Conservation (phyloP, 2,113 vertebrate species). For the Bubo blakistoni region DNA sequence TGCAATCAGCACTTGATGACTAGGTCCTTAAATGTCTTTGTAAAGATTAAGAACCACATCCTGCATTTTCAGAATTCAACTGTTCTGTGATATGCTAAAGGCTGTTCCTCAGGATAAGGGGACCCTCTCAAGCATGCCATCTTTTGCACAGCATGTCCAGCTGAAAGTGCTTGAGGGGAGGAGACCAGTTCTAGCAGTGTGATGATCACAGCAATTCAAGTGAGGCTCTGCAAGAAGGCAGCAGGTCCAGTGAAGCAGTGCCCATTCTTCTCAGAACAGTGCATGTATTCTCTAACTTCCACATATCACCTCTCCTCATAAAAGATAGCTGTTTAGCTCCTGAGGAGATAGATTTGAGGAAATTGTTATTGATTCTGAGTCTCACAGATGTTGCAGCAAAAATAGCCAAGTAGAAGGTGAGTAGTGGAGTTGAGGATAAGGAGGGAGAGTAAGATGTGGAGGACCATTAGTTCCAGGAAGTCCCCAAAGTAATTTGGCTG, state of each 20-base stretch:
- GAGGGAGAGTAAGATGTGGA: background rate
- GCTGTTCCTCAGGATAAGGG: background rate
- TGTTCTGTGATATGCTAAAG: background rate
- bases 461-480: background rate
- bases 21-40: fast-evolving
- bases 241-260: background rate
- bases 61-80: background rate
- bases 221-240: background rate
- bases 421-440: background rate
- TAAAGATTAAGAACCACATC: background rate
- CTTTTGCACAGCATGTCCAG: background rate
- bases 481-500: background rate
- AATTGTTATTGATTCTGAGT: background rate
- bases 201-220: background rate
- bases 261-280: background rate
- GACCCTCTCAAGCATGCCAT: background rate
- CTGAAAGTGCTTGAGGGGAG: background rate
- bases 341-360: background rate
- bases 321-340: background rate
- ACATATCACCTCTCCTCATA: background rate
- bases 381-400: background rate
- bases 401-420: background rate
- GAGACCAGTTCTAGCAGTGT: background rate
- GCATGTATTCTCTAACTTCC: background rate
- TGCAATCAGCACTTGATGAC: background rate